A percentile compares a stretch with the other conserved stretches of the same genome.
Conservation (phyloP, 2,888 invertebrate species). For the Tenthredo notha region DNA sequence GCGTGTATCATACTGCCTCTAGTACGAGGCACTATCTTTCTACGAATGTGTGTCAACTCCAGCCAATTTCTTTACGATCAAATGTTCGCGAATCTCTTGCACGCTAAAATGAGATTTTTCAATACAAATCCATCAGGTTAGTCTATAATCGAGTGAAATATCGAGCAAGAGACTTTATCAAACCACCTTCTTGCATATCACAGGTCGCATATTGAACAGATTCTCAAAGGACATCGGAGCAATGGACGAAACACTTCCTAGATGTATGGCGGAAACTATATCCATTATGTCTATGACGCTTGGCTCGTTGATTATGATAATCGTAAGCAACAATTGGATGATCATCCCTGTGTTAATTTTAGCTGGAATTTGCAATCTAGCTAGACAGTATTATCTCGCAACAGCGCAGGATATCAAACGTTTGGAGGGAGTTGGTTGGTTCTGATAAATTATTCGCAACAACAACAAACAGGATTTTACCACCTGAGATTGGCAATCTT, state of each 20-base stretch:
- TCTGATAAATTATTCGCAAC: neutral
- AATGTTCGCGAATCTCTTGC: constrained; percentile 90
- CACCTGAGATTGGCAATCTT: neutral
- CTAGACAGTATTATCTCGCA: constrained; percentile 85
- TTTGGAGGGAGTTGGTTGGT: constrained; percentile 85
- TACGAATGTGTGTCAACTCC: constrained; percentile 88
- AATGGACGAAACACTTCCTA: constrained; percentile 80
- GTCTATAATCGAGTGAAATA: neutral
- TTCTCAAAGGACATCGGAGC: constrained; percentile 86
- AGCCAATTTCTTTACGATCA: constrained; percentile 88
- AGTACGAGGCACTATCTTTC: constrained; percentile 84
- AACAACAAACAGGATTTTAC: neutral
- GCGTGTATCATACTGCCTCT: constrained; percentile 75
- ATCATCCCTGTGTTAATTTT: constrained; percentile 85
- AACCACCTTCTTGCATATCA: neutral
- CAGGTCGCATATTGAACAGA: constrained; percentile 82
- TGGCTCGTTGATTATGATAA: constrained; percentile 88
- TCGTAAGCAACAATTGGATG: constrained; percentile 85
- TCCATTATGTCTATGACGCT: constrained; percentile 85
- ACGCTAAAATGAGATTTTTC: constrained; percentile 91
- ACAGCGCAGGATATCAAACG: constrained; percentile 89
- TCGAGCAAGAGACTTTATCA: neutral
- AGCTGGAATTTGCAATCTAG: constrained; percentile 82
- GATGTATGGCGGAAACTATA: constrained; percentile 70
- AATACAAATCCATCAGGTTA: constrained; percentile 90